Evolutionary conservation across 2,113 vertebrate genomes (phyloP).

Genomic region (Heptranchias perlo): DNA sequence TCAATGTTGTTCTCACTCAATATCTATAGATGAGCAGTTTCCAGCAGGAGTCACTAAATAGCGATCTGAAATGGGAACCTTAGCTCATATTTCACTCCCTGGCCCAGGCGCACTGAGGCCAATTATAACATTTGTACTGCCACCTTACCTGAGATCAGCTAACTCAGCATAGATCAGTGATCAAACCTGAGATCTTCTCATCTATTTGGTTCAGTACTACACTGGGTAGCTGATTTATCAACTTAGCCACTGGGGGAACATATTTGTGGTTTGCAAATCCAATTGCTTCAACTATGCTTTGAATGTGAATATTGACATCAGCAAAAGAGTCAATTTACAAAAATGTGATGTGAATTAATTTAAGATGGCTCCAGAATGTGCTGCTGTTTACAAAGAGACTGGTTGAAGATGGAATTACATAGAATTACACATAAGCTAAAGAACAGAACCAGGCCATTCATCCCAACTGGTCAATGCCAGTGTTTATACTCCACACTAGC

Average conservation of each 20-base stretch:
- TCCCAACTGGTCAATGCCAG: neutral
- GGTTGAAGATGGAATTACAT: neutral
- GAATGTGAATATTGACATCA: neutral
- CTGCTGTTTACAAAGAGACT: neutral
- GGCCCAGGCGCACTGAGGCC: neutral
- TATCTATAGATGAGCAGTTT: neutral
- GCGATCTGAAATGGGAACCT: neutral
- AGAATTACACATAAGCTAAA: neutral
- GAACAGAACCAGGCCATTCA: neutral
- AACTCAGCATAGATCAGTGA: neutral
- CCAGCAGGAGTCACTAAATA: neutral
- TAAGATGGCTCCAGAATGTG: neutral
- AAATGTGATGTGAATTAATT: neutral
- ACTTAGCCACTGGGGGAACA: neutral
- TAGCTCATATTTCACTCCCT: neutral
- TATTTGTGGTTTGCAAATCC: neutral
- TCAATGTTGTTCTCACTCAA: neutral
- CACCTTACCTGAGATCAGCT: neutral
- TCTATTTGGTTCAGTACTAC: neutral
- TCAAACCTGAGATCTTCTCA: neutral
- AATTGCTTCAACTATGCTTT: neutral
- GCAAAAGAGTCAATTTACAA: neutral
- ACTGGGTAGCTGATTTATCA: neutral
- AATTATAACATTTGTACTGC: neutral
- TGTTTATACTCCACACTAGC: neutral